Base-by-base conservation (phyloP, 2,888 invertebrate species). In the Pandemis corylana region DNA sequence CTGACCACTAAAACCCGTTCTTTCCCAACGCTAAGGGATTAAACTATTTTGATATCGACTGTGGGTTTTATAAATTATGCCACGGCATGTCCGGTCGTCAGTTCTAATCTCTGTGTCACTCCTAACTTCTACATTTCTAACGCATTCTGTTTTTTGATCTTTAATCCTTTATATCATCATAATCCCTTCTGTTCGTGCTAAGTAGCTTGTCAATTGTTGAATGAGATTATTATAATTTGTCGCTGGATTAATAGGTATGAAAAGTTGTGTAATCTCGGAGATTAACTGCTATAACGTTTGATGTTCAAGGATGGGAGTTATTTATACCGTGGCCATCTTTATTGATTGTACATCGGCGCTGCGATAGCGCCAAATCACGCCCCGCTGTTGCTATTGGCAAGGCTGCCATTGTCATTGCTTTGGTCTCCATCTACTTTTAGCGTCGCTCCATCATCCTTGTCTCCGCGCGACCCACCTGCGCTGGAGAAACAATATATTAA, bases 51-150 rank as follows among this genome's bases (percentile, higher is more conserved):
- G 87, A 92, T 89, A 89, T 89, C 85, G 85, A 84, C 87, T 89
- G 87, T 87, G 85, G 78, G 86, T 84, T 85, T 87, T 90, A 89
- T 92, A 91, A 92, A 92, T 92, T 89, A 91, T 90, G 87, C 87
- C 87, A 86, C 84, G 91, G 92, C 83, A 92, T 93, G 92, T 93
- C 93, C 92, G 92, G 93, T 89, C 85, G 82, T 87, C 88, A 88
- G 86, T 80, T 87, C 83, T 87, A 87, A 89, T 89, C 88, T 90
- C 87, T 89, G 90, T 89, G 89, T 90, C 86, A 84, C 77, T 76
- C 81, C 72, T 76, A 76, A 79, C 78, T 83, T 85, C 83, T 87
- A 85, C 86, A 83, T 85, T 86, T 82, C 84, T 84, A 77, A 77
- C 77, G 76, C 80, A 79, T 85, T 86, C 82, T 84, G 85, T 86